phyloP scores from a whole-genome alignment of 2,888 invertebrate species.

The Brachypalpus laphriformis region DNA sequence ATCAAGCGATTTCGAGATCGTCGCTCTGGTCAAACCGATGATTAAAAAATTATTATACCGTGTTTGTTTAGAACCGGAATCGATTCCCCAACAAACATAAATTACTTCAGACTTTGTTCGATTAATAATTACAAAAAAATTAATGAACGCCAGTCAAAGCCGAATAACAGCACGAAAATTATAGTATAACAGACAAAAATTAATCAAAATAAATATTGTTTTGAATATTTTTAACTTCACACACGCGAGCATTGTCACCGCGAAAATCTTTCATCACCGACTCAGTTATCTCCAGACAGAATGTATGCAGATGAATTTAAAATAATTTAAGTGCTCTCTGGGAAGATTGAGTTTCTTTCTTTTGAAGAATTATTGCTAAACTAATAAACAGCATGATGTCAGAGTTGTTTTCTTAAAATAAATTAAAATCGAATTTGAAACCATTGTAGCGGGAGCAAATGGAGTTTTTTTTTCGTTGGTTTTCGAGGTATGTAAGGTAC shows the following conservation, averaged over 20 bases:
- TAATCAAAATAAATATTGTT: neutral
- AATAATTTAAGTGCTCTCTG: neutral
- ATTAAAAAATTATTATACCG: conserved; percentile 3
- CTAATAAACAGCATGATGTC: conserved; percentile 14
- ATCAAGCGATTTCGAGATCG: neutral
- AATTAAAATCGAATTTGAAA: conserved; percentile 15
- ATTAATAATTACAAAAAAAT: conserved; percentile 8
- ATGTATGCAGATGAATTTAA: neutral
- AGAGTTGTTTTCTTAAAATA: neutral
- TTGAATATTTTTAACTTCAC: neutral
- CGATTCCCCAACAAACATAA: neutral
- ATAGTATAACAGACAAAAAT: neutral
- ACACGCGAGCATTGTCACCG: conserved; percentile 1
- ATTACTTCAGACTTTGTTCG: conserved; percentile 6
- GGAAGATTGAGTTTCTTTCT: neutral
- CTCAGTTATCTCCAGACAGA: neutral
- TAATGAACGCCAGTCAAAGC: conserved; percentile 18
- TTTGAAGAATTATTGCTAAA: neutral
- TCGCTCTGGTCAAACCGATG: neutral
- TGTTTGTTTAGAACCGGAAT: conserved; percentile 5
- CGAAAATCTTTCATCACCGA: neutral
- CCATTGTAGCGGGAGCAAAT: neutral
- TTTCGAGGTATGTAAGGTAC: neutral
- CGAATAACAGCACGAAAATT: neutral
- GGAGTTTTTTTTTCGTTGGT: neutral